Percentiles rank a stretch among this genome's conserved stretches.
Conservation (phyloP, 2,888 invertebrate genomes). For the Orchesella flavescens region DNA sequence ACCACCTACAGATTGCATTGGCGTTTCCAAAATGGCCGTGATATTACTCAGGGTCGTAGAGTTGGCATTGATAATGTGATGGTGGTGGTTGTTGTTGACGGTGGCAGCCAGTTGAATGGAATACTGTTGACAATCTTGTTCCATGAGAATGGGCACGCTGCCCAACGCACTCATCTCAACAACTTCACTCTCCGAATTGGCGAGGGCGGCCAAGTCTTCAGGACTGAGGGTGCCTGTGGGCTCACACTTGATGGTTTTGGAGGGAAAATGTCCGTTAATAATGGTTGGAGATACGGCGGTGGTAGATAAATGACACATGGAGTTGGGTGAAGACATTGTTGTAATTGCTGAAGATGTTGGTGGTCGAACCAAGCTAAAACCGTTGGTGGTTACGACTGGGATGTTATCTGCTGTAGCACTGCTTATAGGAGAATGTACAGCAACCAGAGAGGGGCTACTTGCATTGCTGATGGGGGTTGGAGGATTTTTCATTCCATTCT, state of each 20-base stretch:
- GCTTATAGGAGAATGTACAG: not conserved
- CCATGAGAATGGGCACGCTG: conserved; percentile 45
- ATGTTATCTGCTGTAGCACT: not conserved
- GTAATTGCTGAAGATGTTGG: conserved; percentile 8
- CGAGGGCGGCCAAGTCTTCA: conserved; percentile 45
- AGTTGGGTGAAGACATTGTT: not conserved
- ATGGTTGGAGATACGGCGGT: not conserved
- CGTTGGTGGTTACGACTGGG: not conserved
- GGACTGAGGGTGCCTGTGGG: not conserved
- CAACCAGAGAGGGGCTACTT: conserved; percentile 24
- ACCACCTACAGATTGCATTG: conserved; percentile 7
- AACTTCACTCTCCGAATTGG: conserved; percentile 23
- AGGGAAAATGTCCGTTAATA: not conserved
- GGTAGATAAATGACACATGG: not conserved
- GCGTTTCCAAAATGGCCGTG: conserved; percentile 36
- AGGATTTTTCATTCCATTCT: conserved; percentile 5
- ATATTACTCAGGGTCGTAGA: conserved; percentile 6
- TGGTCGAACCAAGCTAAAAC: not conserved
- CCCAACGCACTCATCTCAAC: conserved; percentile 49
- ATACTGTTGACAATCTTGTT: conserved; percentile 62
- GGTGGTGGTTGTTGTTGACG: not conserved
- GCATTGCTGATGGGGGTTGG: conserved; percentile 18
- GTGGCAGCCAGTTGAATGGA: conserved; percentile 44
- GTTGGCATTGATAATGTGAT: not conserved
- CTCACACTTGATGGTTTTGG: conserved; percentile 18